Evolutionary conservation across 2,113 vertebrate species (phyloP).

Genomic region (Machaerirhynchus nigripectus): DNA sequence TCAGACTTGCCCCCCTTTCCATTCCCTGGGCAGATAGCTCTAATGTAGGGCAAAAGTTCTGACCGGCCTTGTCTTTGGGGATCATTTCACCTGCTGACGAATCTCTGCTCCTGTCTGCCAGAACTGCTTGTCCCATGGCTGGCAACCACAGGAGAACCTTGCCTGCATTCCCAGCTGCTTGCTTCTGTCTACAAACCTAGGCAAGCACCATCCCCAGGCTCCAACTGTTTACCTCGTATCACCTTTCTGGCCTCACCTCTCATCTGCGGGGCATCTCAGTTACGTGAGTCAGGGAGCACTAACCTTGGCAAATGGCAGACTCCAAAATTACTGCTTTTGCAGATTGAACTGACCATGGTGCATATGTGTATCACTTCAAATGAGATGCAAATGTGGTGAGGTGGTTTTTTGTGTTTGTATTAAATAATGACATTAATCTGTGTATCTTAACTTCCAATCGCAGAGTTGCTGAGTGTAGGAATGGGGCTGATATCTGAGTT

Average conservation of each 20-base stretch:
- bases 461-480: background rate
- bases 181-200: slow-evolving; percentile 24
- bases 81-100: background rate
- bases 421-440: background rate
- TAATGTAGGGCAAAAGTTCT: background rate
- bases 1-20: background rate
- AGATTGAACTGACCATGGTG: fast-evolving
- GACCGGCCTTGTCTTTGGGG: background rate
- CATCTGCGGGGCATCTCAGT: background rate
- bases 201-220: background rate
- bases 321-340: background rate
- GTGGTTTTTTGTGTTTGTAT: background rate
- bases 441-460: background rate
- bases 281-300: background rate
- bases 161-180: slow-evolving; percentile 47
- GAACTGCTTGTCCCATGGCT: background rate
- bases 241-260: slow-evolving; percentile 1
- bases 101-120: slow-evolving; percentile 15
- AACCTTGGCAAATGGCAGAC: background rate
- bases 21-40: background rate
- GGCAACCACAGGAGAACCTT: background rate
- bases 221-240: background rate
- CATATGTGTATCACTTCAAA: fast-evolving
- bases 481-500: background rate
- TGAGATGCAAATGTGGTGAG: background rate